Percentiles rank a stretch among this genome's conserved stretches.
Conservation (phyloP, 53 echinoderm and acorn worm species). For the Arbacia lixula region DNA sequence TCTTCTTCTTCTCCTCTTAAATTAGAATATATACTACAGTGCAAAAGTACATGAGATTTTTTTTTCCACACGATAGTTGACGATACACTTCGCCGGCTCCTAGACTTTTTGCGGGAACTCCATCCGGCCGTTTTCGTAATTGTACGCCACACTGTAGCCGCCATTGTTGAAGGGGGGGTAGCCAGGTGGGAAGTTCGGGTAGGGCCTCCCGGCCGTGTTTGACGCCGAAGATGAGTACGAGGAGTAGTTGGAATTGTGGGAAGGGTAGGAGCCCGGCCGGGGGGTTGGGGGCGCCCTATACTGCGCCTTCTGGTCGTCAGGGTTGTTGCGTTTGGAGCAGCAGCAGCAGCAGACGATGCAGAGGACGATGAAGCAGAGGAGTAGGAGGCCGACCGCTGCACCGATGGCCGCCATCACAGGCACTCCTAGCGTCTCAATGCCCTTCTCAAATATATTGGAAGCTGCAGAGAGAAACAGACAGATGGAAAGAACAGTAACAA, state of each 20-base stretch:
- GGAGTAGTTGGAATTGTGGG: slow-evolving; percentile 91
- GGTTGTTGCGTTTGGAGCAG: slow-evolving; percentile 61
- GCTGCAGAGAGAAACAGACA: slow-evolving; percentile 7
- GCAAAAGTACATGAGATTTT: slow-evolving; percentile 31
- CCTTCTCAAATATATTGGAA: slow-evolving; percentile 69
- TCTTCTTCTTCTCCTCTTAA: too few relatives aligned
- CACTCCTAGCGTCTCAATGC: slow-evolving; percentile 71
- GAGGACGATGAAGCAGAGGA: slow-evolving; percentile 79
- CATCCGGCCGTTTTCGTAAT: slow-evolving; percentile 86
- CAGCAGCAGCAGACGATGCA: slow-evolving; percentile 90
- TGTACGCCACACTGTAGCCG: slow-evolving; percentile 90
- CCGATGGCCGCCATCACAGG: slow-evolving; percentile 82
- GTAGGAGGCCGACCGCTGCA: slow-evolving; percentile 71
- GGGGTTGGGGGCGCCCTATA: slow-evolving; percentile 86
- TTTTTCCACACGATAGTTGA: slow-evolving; percentile 22
- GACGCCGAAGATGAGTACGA: slow-evolving; percentile 86
- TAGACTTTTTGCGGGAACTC: slow-evolving; percentile 90
- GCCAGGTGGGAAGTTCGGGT: slow-evolving; percentile 72
- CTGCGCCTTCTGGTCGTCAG: slow-evolving; percentile 60
- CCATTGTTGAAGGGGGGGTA: slow-evolving; percentile 83
- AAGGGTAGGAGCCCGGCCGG: slow-evolving; percentile 84
- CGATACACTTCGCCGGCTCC: neutral
- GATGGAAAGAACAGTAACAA: too few relatives aligned
- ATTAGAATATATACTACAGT: slow-evolving; percentile 41
- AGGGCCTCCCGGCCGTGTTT: slow-evolving; percentile 69